These are phyloP conservation scores for Drosophila melanosoma DNA, from an alignment of 2,888 invertebrate genomes.

Conservation along the genomic window DNA sequence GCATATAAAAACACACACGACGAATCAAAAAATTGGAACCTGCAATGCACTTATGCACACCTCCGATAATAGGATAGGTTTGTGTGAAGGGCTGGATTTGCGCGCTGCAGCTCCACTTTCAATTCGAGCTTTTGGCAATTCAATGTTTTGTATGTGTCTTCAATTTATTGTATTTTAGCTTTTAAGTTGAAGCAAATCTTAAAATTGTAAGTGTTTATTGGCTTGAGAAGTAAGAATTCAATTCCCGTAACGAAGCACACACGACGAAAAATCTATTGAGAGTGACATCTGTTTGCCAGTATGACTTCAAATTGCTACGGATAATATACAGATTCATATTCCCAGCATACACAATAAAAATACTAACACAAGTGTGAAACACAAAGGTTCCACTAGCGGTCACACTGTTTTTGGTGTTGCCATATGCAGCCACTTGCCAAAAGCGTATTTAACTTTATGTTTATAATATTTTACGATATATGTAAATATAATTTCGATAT, in stretches of 20 bases:
- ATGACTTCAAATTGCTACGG: slow-evolving; percentile 17
- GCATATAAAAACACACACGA: slow-evolving; percentile 33
- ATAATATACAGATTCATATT: not conserved
- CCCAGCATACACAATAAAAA: slow-evolving; percentile 7
- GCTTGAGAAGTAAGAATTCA: slow-evolving; percentile 26
- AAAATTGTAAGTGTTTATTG: slow-evolving; percentile 9
- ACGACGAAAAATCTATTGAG: slow-evolving; percentile 57
- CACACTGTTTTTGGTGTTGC: slow-evolving; percentile 22
- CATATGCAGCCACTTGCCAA: not conserved
- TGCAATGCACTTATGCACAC: slow-evolving; percentile 50
- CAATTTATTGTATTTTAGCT: slow-evolving; percentile 15
- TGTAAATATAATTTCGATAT: not conserved
- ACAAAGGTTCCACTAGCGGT: not conserved
- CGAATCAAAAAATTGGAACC: slow-evolving; percentile 29
- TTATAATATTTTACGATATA: not conserved
- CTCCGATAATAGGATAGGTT: slow-evolving; percentile 11
- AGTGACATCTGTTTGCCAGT: slow-evolving; percentile 54
- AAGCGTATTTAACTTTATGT: not conserved
- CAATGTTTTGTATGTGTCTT: slow-evolving; percentile 4
- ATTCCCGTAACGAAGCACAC: slow-evolving; percentile 52
- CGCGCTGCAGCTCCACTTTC: slow-evolving; percentile 33
- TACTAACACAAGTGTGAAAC: slow-evolving; percentile 12
- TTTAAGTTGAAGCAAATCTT: slow-evolving; percentile 26
- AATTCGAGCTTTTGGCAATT: slow-evolving; percentile 26
- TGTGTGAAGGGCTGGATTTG: slow-evolving; percentile 39